A percentile compares a stretch with the other conserved stretches of the same genome.
Evolutionary conservation across 2,888 invertebrate genomes (phyloP).

Genomic region (Achlya flavicornis): DNA sequence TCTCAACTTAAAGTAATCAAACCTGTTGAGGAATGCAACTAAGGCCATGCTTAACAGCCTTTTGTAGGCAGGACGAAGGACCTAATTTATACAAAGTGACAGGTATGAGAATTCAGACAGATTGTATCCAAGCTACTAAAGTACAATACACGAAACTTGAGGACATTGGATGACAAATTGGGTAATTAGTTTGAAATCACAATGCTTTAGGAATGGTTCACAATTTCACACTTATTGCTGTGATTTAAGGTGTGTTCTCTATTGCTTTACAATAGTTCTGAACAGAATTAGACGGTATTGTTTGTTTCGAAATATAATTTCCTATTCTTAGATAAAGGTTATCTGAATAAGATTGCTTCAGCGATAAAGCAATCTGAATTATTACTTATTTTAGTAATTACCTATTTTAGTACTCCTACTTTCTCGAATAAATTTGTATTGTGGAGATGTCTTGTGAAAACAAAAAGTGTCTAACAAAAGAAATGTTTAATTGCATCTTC

Average conservation of each 20-base stretch:
- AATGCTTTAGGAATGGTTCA: conserved; percentile 25
- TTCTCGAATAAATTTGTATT: not conserved
- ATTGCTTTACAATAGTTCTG: not conserved
- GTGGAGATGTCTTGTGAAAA: not conserved
- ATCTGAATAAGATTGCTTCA: not conserved
- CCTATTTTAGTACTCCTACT: not conserved
- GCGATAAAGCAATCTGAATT: not conserved
- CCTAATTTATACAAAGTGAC: conserved; percentile 67
- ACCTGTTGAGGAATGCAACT: conserved; percentile 66
- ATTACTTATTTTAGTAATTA: not conserved
- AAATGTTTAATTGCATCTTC: not conserved
- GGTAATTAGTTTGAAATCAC: conserved; percentile 64
- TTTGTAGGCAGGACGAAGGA: conserved; percentile 59
- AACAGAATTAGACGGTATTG: not conserved
- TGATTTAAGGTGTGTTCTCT: conserved; percentile 16
- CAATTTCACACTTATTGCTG: conserved; percentile 23
- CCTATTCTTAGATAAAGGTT: not conserved
- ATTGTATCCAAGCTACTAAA: conserved; percentile 43
- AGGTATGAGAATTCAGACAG: conserved; percentile 55
- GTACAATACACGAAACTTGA: conserved; percentile 32
- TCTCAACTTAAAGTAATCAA: conserved; percentile 49
- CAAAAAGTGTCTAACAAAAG: not conserved
- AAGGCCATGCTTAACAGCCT: conserved; percentile 58
- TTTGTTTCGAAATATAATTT: not conserved
- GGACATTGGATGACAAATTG: conserved; percentile 64